Base-by-base conservation (phyloP, 2,888 invertebrate species). In the Ormyrus thymus region DNA sequence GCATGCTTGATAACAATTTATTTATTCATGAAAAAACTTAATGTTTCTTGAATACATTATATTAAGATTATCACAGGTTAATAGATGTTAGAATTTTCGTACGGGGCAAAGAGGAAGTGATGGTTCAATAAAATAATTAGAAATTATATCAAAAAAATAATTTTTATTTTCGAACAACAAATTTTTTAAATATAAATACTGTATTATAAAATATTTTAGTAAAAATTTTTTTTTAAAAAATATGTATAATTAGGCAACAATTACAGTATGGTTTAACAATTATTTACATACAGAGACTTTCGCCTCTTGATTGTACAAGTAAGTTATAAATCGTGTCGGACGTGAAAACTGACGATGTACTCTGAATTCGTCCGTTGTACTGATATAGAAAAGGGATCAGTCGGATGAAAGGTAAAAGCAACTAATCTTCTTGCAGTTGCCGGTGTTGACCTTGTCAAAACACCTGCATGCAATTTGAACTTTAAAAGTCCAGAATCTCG, bases 401-500 rank as follows among this genome's bases (percentile, higher is more conserved):
- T 96, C 0, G 98, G 98, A 91, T 98, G 98, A 90, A 97, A 98
- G 9, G 97, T 97, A 89, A 98, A 98, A 15, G 98, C 97, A 6
- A 98, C 97, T 11, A 98, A 92, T 83, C 97, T 92, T 83, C 97
- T 91, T 10, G 95, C 92, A 84, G 92, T 79, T 7, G 94, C 93
- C 9, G 94, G 93, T 46, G 93, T 92, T 9, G 93, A 92, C 88
- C 94, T 93, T 2, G 91, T 91, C 56, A 92, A 90, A 81, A 92
- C 91, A n/a, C 94, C 94, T 9, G 95, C 94, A 86, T 94, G 93
- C 85, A 95, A 94, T 85, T 93, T 92, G 90, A 96, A 97, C 90
- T 95, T 96, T 48, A 96, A 90, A 51, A 96, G 90, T 7, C 96
- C 93, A 84, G 94, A 92, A 92, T 95, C 95, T 50, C 97, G 93